These are phyloP conservation scores for Rhinoptilus africanus DNA, from an alignment of 2,113 vertebrate species.

Conservation along the genomic window DNA sequence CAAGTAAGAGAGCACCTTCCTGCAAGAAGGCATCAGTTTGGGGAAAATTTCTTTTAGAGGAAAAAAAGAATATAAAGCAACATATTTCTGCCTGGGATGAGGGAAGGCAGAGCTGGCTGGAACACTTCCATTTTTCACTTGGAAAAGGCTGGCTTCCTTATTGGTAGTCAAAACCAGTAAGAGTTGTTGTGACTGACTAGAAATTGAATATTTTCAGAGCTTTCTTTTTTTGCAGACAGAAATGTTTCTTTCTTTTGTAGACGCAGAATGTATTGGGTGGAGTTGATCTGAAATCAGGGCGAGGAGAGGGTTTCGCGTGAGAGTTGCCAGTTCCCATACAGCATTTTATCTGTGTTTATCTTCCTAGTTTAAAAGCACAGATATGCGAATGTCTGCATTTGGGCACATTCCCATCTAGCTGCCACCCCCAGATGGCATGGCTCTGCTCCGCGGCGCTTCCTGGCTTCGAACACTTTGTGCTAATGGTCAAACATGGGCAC, in stretches of 20 bases:
- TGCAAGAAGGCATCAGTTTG: not conserved
- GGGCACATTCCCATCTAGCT: not conserved
- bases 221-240: not conserved
- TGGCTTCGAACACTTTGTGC: not conserved
- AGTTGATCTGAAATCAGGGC: not conserved
- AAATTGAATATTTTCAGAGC: not conserved
- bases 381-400: not conserved
- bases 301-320: not conserved
- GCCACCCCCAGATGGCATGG: not conserved
- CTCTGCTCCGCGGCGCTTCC: not conserved
- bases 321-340: not conserved
- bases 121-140: not conserved
- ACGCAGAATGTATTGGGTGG: too few relatives aligned
- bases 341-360: not conserved
- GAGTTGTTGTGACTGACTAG: not conserved
- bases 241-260: too few relatives aligned
- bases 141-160: not conserved
- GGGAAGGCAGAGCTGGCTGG: not conserved
- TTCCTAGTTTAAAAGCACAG: not conserved
- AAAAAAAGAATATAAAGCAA: not conserved
- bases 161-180: not conserved
- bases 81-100: not conserved
- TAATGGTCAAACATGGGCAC: slow-evolving; percentile 36
- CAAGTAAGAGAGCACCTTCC: not conserved
- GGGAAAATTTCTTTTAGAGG: not conserved